phyloP scores from a whole-genome alignment of 2,888 invertebrate genomes.

The Parasteatoda lunata region DNA sequence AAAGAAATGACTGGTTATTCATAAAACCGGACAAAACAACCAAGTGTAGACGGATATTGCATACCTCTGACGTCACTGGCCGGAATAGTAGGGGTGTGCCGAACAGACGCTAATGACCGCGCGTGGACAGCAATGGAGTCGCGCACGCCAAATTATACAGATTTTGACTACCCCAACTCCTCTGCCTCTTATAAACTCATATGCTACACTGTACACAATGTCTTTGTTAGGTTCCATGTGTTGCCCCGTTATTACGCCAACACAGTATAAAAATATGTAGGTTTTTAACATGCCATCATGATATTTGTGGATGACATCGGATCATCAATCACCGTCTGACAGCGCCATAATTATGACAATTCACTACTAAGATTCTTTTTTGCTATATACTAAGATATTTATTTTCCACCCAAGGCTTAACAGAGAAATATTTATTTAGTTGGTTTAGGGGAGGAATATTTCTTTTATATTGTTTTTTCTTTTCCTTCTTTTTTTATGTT shows the following conservation, averaged over 20 bases:
- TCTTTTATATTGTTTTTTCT: constrained; percentile 38
- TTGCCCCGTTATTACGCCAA: constrained; percentile 57
- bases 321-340: constrained; percentile 53
- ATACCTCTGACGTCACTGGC: constrained; percentile 37
- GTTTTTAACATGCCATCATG: background rate
- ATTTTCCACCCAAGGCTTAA: constrained; percentile 32
- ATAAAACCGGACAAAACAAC: constrained; percentile 37
- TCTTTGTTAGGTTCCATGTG: constrained; percentile 41
- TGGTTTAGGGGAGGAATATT: constrained; percentile 1
- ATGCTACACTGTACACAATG: constrained; percentile 46
- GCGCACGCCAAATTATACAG: constrained; percentile 57
- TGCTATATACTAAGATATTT: constrained; percentile 33
- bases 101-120: constrained; percentile 45
- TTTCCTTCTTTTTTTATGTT: background rate
- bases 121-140: constrained; percentile 49
- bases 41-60: constrained; percentile 30
- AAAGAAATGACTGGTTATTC: constrained; percentile 30
- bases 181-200: background rate
- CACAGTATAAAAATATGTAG: constrained; percentile 52
- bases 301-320: constrained; percentile 33
- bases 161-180: constrained; percentile 22
- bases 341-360: constrained; percentile 66
- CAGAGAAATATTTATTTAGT: constrained; percentile 52
- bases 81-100: constrained; percentile 53
- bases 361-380: constrained; percentile 21